Conservation (phyloP, 2,113 vertebrate species). For the Pelodiscus sinensis region DNA sequence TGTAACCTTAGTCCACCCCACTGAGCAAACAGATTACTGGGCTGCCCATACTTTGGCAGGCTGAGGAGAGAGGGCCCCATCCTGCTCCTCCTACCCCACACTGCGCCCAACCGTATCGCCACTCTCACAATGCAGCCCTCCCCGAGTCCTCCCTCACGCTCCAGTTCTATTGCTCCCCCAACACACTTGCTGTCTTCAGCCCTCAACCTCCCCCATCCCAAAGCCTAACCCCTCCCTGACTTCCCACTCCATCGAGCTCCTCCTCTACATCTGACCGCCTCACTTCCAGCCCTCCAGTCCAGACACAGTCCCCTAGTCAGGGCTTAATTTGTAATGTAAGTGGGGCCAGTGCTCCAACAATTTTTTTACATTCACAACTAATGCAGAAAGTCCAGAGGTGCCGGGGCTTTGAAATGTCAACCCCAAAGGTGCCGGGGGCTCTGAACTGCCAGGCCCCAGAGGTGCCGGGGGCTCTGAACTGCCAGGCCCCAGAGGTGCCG, state of each 20-base stretch:
- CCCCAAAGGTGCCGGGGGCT: accelerated
- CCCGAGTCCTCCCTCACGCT: background rate
- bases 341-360: no score
- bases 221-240: background rate
- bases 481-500: no score
- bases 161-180: background rate
- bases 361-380: no score
- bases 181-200: background rate
- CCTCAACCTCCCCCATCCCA: accelerated
- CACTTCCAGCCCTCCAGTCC: accelerated
- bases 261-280: accelerated
- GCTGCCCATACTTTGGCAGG: background rate
- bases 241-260: background rate
- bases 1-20: background rate
- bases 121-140: background rate
- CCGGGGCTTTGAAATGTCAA: no score
- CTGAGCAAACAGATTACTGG: background rate
- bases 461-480: no score
- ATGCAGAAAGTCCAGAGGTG: no score
- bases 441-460: background rate
- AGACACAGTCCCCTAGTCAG: background rate
- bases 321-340: no score
- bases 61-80: background rate
- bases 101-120: background rate
- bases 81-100: background rate